A percentile compares a stretch with the other conserved stretches of the same genome.
These are phyloP conservation scores for Ectemnius cavifrons DNA, from an alignment of 2,888 invertebrate species.

Conservation along the genomic window DNA sequence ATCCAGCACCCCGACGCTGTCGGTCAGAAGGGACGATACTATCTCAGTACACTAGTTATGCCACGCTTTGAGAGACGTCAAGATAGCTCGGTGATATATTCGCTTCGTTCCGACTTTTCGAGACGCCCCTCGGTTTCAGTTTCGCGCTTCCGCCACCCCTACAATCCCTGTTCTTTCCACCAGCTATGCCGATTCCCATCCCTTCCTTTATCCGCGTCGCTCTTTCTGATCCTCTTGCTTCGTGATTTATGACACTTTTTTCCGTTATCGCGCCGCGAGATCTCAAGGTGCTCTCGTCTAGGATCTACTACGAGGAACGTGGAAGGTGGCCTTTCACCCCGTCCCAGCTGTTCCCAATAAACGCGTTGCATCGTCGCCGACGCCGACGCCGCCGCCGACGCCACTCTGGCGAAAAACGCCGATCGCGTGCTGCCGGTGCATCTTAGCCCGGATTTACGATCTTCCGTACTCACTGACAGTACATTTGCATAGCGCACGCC, in stretches of 20 bases:
- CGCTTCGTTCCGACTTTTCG: constrained; percentile 43
- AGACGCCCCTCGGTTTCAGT: constrained; percentile 28
- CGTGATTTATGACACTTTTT: constrained; percentile 56
- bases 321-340: neutral
- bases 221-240: constrained; percentile 44
- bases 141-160: constrained; percentile 32
- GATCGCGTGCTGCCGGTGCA: constrained; percentile 46
- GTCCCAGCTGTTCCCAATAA: constrained; percentile 14
- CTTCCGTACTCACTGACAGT: constrained; percentile 24
- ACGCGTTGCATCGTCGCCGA: neutral
- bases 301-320: neutral
- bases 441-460: constrained; percentile 34
- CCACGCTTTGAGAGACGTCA: constrained; percentile 58
- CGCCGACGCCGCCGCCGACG: constrained; percentile 5
- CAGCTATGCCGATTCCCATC: constrained; percentile 1
- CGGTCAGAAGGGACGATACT: constrained; percentile 55
- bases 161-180: constrained; percentile 6
- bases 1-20: constrained; percentile 52
- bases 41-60: constrained; percentile 63
- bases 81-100: constrained; percentile 60
- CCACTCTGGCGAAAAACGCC: constrained; percentile 24
- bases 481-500: constrained; percentile 37
- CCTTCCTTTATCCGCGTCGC: constrained; percentile 40
- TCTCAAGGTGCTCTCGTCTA: constrained; percentile 23
- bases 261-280: constrained; percentile 46